Base-by-base conservation (phyloP, 2,113 vertebrate species). In the Stictonetta naevosa region DNA sequence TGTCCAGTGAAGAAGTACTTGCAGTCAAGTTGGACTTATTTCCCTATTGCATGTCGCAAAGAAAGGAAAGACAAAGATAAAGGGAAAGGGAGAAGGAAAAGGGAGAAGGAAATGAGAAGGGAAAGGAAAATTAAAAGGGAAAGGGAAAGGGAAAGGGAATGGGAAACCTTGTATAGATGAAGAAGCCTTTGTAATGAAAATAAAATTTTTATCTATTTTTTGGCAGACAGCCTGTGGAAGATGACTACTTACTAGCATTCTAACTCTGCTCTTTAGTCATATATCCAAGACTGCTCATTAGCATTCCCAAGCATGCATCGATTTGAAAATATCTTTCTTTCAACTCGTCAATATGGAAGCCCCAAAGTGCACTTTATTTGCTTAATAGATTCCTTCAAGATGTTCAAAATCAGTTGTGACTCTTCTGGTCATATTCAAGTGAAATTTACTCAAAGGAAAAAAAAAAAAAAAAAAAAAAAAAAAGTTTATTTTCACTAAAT, bases 311-410 rank as follows among this genome's bases (percentile, higher is more conserved):
- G 88, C 95, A 96, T 73, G 73, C 62, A 88, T 53, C 90, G 89
- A 83, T 96, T 90, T 94, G 88, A 76, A 94, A 88, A 82, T 50
- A 28, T 82, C 86, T 88, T 92, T 92, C 86, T 76, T 94, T 94
- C 82, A 91, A 59, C 34, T 95, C 0, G 0, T 68, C 83, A 79
- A 29, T 72, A 82, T 76, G 69, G 90, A 86, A 86, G 58, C 26
- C 69, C 66, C 77, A 91, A 92, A 93, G 83, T 73, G 73, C 83
- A 86, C 92, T 97, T 94, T 93, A 96, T 86, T 94, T 97, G 64
- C 0, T 21, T 94, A 94, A 96, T 93, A 92, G 18, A 34, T 79
- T 89, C 34, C 73, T 92, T 92, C 62, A 86, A 94, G 95, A 79
- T 91, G 69, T 78, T 92, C 52, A 89, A 48, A 96, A 95, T 93